These are phyloP conservation scores for Dermochelys coriacea DNA, from an alignment of 2,797 vertebrate genomes.

Conservation along the genomic window DNA sequence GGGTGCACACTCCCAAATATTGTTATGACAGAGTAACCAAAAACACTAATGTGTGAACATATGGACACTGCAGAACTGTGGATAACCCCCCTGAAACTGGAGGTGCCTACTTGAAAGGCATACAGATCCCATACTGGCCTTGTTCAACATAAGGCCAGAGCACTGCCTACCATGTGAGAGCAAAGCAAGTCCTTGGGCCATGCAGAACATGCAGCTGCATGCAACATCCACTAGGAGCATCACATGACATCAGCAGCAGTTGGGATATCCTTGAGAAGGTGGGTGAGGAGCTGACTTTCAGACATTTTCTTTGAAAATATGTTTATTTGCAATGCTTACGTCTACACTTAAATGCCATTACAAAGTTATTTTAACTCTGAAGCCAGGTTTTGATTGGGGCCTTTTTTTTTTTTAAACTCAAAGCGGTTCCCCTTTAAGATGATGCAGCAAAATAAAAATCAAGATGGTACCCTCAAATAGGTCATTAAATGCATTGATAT, in stretches of 20 bases:
- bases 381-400: rapidly evolving
- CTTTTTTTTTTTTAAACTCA: neutral
- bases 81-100: neutral
- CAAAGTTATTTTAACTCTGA: neutral
- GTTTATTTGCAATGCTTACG: neutral
- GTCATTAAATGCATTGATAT: neutral
- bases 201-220: neutral
- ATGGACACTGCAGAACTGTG: neutral
- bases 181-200: neutral
- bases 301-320: neutral
- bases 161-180: neutral
- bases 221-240: neutral
- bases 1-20: neutral
- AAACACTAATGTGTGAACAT: neutral
- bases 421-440: neutral
- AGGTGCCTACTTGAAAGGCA: neutral
- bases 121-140: neutral
- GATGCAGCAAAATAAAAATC: neutral
- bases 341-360: neutral
- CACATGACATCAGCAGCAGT: neutral
- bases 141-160: neutral
- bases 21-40: neutral
- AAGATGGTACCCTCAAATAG: neutral
- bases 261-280: neutral
- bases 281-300: neutral